These are phyloP conservation scores for Epinephelus coioides DNA, from an alignment of 2,797 vertebrate genomes.

Conservation along the genomic window DNA sequence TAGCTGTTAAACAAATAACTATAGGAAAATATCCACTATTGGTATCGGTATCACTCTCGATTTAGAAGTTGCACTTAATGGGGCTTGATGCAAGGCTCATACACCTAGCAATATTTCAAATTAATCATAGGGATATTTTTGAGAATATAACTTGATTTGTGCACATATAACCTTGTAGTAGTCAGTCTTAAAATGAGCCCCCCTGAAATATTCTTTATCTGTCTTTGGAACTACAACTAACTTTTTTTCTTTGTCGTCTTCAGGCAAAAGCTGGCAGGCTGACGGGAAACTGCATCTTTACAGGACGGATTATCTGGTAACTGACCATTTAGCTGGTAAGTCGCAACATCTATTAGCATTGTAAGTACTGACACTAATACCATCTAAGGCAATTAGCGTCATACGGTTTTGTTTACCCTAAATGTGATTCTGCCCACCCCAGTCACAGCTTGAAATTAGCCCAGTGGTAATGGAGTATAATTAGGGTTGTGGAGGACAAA, in stretches of 20 bases:
- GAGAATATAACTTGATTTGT: not conserved
- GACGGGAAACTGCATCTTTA: slow-evolving; percentile 92
- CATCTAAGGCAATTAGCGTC: slow-evolving; percentile 4
- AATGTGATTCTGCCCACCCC: not conserved
- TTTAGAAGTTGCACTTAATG: not conserved
- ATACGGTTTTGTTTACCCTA: not conserved
- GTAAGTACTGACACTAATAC: slow-evolving; percentile 3
- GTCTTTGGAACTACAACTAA: not conserved
- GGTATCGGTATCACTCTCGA: too few species aligned
- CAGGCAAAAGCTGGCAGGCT: slow-evolving; percentile 99
- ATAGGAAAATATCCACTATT: not conserved
- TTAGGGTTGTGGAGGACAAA: not conserved
- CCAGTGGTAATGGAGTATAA: not conserved
- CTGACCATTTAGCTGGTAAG: slow-evolving; percentile 99
- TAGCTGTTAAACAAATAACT: not conserved
- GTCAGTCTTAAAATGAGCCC: not conserved
- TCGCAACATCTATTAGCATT: slow-evolving; percentile 27
- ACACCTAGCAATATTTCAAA: not conserved
- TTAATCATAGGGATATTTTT: not conserved
- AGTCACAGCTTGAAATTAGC: slow-evolving; percentile 8
- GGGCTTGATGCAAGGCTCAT: not conserved
- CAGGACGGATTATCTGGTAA: slow-evolving; percentile 99
- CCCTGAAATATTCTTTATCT: not conserved
- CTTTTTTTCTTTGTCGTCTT: slow-evolving; percentile 31
- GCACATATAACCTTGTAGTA: not conserved